These are phyloP conservation scores for Apodemia hepburni DNA, from an alignment of 2,888 invertebrate genomes.

Conservation along the genomic window DNA sequence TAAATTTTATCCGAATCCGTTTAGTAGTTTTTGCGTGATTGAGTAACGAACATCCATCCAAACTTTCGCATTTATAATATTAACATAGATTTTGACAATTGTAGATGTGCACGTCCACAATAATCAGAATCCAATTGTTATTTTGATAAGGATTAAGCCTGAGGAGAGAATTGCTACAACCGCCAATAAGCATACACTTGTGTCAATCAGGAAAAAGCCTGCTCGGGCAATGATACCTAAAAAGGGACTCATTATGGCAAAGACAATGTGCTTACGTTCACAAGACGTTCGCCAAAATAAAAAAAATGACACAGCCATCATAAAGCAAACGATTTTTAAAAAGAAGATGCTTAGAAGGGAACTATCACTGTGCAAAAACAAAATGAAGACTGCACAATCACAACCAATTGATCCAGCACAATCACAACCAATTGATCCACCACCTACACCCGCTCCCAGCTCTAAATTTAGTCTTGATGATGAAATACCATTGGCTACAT, in stretches of 20 bases:
- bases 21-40: no score
- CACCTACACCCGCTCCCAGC: neutral
- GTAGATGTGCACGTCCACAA: no score
- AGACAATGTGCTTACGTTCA: constrained; percentile 1
- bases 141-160: no score
- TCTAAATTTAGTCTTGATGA: constrained; percentile 1
- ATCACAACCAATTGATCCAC: no score
- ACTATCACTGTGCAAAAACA: neutral
- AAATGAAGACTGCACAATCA: neutral
- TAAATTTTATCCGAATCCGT: no score
- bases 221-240: neutral
- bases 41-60: no score
- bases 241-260: neutral
- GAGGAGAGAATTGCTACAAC: no score
- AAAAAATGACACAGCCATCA: neutral
- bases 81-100: no score
- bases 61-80: no score
- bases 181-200: no score
- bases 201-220: neutral
- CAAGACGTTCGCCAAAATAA: neutral
- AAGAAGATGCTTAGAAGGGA: neutral
- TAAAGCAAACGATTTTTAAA: neutral
- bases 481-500: neutral
- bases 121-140: no score
- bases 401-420: neutral